Base-by-base conservation (phyloP, 2,888 invertebrate genomes). In the Bugula neritina region DNA sequence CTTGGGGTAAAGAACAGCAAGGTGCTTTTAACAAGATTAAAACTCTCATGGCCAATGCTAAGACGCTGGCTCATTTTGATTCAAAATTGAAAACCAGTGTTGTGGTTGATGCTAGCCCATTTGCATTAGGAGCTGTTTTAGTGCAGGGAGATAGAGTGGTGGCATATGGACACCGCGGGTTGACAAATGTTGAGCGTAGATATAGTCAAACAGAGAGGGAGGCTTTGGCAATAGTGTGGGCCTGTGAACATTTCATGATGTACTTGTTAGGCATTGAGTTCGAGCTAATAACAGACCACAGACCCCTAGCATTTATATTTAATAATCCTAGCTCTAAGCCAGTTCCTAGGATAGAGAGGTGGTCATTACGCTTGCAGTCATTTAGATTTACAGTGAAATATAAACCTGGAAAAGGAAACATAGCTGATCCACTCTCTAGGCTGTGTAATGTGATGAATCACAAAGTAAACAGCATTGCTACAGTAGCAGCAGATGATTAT, bases 201-300 rank as follows among this genome's bases (percentile, higher is more conserved):
- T 79, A 77, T 72, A 75, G 76, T 1, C 78, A 79, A 72, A 79
- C 77, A 10, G 78, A 78, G 54, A 71, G 77, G 5, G 77, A 78
- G 69, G 72, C 73, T 21, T 71, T 70, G 10, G 71, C 71, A 10
- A 43, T 74, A 23, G 58, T 72, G 31, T 79, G 76, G 78, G 76
- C 75, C 3, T 77, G 76, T 55, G 78, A 80, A 73, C 77, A 78
- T 69, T 80, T n/a, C 73, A 75, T 77, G 54, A 31, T 78, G 27
- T 80, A 77, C 69, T 63, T 80, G 3, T 75, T 74, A 71, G 80
- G 79, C 35, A 72, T n/a, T 17, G 70, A 73, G 34, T 77, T 80
- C 72, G 74, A 63, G 0, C 69, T 80, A 1, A 43, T 76, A 58
- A 77, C 77, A 10, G 79, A 79, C 71, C 79, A 79, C 72, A 77